Base-by-base conservation (phyloP, 1,140 invertebrate genomes). In the Drosophila mauritiana region DNA sequence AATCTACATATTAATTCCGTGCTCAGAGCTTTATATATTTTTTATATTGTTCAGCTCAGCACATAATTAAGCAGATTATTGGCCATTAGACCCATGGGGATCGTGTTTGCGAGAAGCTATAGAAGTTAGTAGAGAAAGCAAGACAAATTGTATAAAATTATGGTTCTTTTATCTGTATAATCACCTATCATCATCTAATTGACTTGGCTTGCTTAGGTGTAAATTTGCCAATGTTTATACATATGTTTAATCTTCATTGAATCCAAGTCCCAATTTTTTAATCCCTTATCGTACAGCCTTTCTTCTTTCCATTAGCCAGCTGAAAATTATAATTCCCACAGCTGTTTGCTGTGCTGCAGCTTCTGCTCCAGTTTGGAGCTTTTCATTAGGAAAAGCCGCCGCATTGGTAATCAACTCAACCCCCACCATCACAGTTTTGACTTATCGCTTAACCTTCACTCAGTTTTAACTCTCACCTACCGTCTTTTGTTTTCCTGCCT, bases 381-480 rank as follows among this genome's bases (percentile, higher is more conserved):
- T 73, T 76, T 76, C 62, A 52, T 68, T 59, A 43, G 61, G 48
- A 68, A 54, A 67, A 56, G 67, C 55, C 63, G 57, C 57, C 69
- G 45, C 46, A 70, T 70, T 48, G 46, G 34, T 39, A 55, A 69
- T 69, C 20, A 56, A 55, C 42, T 55, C 42, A 55, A 22, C 46
- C 73, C 36, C 58, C 76, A 52, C 55, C 59, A 43, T 2, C 31
- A 10, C 31, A 31, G 31, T 55, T 56, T 81, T 81, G 79, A 81
- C 79, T 78, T 73, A 46, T 61, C 67, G 61, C 67, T 81, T 81
- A 81, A 81, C 79, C 79, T 61, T 79, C 62, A 55, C 36, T 64
- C 52, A 63, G 49, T 81, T 78, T 67, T 73, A 77, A 63, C 73
- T 59, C 56, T 54, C 40, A 43, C 39, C 22, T 42, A 10, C 27